Base-by-base conservation (phyloP, 2,888 invertebrate species). In the Cyrtodaria siliqua region DNA sequence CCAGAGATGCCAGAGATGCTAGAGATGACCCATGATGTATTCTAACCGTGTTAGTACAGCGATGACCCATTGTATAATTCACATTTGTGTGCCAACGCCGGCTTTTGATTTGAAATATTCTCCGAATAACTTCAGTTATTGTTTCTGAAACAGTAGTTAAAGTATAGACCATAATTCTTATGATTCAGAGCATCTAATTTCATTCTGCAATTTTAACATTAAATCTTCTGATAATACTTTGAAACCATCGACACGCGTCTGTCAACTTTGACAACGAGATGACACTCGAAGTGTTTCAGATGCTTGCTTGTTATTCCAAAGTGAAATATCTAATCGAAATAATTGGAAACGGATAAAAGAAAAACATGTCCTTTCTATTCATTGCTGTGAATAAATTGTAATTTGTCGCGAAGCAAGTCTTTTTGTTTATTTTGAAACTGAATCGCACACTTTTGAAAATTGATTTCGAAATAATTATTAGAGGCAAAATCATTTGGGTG, bases 341-440 rank as follows among this genome's bases (percentile, higher is more conserved):
- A 56, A 66, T 76, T 67, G 76, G 73, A 74, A 73, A 47, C 64
- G 47, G 70, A 69, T 70, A 67, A 69, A 64, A 77, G 59, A 70
- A 69, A 77, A 80, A 80, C 80, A 80, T 56, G 68, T 60, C 60
- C 53, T 55, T 67, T 47, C 63, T 71, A 75, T 59, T 75, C 64
- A 59, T 72, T 69, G 60, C 60, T 4, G 75, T 60, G 67, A 75
- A 72, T 75, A 72, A 79, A 75, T 61, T 64, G 64, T 76, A 71
- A 79, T 79, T 79, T 79, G 79, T 79, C 79, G 60, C 61, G 47
- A 62, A 64, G 62, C 79, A 74, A 76, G 71, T 24, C 16, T 42
- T 53, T 4, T 42, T 75, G 75, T 79, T 75, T 71, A 75, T 76
- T 55, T 79, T 50, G 79, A 69, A 79, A 79, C 40, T 49, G 47